These are phyloP conservation scores for Melanostoma scalare DNA, from an alignment of 2,888 invertebrate species.

Conservation along the genomic window DNA sequence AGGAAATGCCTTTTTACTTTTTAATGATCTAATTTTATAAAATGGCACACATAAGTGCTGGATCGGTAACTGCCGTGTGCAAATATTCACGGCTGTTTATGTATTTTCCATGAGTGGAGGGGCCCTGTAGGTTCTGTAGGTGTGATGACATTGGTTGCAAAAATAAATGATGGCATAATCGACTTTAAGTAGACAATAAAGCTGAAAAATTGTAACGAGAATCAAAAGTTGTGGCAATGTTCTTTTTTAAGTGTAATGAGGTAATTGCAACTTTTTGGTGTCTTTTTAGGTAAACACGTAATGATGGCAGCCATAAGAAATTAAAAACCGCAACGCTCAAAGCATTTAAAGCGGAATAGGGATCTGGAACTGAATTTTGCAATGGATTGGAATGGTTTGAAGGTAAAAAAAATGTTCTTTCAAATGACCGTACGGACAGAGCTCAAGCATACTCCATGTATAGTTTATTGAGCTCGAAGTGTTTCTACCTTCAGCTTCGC, in stretches of 20 bases:
- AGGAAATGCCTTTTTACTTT: slow-evolving; percentile 66
- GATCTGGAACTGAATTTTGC: too few relatives aligned
- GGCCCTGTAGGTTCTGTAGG: neutral
- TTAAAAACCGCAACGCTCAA: too few relatives aligned
- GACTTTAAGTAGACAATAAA: slow-evolving; percentile 52
- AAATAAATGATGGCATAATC: slow-evolving; percentile 58
- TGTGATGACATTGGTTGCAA: slow-evolving; percentile 42
- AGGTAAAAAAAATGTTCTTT: too few relatives aligned
- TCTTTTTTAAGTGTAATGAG: neutral
- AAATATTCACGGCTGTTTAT: slow-evolving; percentile 65
- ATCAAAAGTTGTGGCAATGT: neutral
- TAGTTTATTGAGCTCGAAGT: too few relatives aligned
- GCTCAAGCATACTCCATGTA: too few relatives aligned
- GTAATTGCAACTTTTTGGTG: too few relatives aligned
- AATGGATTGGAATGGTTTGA: too few relatives aligned
- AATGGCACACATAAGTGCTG: slow-evolving; percentile 71
- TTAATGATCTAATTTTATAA: slow-evolving; percentile 73
- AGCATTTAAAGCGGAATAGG: too few relatives aligned
- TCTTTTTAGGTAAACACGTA: too few relatives aligned
- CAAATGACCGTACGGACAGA: too few relatives aligned
- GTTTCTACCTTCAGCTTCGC: too few relatives aligned
- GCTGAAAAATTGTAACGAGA: neutral
- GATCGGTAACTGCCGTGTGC: slow-evolving; percentile 65
- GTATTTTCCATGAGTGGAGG: slow-evolving; percentile 37
- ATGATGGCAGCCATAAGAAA: too few relatives aligned